These are phyloP conservation scores for Hemiscyllium ocellatum DNA, from an alignment of 2,113 vertebrate genomes.

Conservation along the genomic window DNA sequence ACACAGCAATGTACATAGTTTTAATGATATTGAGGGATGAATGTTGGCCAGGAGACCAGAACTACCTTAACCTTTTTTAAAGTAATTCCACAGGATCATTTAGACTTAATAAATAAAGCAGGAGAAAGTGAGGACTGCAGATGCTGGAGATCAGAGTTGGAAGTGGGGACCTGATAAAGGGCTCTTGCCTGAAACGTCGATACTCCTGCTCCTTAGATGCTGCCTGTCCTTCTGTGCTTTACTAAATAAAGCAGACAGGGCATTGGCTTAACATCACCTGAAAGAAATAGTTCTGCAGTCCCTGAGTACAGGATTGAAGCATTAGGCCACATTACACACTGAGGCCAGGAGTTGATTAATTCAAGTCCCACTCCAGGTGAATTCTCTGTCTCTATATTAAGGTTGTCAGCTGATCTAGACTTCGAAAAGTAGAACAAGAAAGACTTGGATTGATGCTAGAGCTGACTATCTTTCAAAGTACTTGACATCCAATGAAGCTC, in stretches of 20 bases:
- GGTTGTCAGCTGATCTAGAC: background rate
- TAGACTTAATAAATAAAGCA: background rate
- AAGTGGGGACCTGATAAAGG: too few relatives aligned
- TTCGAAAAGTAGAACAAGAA: background rate
- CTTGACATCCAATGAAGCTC: background rate
- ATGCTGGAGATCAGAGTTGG: too few relatives aligned
- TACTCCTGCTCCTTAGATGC: too few relatives aligned
- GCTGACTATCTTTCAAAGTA: background rate
- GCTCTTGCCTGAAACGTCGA: too few relatives aligned
- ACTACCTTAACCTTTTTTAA: background rate
- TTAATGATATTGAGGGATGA: background rate
- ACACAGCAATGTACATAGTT: background rate
- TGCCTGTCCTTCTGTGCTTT: too few relatives aligned
- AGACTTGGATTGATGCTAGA: background rate
- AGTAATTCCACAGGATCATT: background rate
- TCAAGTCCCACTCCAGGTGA: background rate
- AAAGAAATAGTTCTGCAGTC: background rate
- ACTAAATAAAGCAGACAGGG: background rate
- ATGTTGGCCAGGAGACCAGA: background rate
- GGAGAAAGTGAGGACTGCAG: too few relatives aligned
- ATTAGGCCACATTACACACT: background rate
- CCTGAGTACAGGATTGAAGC: background rate
- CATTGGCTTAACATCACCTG: background rate
- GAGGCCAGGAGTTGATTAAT: background rate
- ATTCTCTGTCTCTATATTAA: background rate